Base-by-base conservation (phyloP, 2,797 vertebrate species). In the Amniataba percoides region DNA sequence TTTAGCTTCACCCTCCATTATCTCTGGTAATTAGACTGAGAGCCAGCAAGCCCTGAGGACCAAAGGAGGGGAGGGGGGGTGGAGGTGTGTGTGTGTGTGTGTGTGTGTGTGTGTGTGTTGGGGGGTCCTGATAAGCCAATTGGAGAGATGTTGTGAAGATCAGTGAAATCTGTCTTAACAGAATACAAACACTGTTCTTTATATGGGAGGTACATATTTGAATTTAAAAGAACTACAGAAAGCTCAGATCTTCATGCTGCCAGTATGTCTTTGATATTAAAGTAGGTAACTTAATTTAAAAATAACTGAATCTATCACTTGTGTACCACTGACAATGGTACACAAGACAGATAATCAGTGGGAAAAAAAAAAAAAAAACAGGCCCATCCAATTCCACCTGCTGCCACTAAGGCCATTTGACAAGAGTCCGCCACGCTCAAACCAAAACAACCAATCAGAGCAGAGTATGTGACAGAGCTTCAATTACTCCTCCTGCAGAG, bases 1-100 rank as follows among this genome's bases (percentile, higher is more conserved):
- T 93, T 93, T 92, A 90, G 87, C 85, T 91, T 94, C 91, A 93
- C 88, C 92, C 91, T 93, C 92, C 92, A 93, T 94, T 94, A 93
- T 93, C 93, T 93, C 90, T 88, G 85, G 81, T 94, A 94, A 94
- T 94, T 93, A 93, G 90, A 90, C 88, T 87, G 87, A 92, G 87
- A 88, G 85, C 83, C 82, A 82, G 81, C 73, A 73, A 80, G 85
- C 92, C 89, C 90, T 40, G 18, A 87, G 87, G 91, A 91, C 82
- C 83, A 84, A 65, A 81, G 40, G 63, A n/a, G 52, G 36, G 21
- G 21, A 10, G 21, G 56, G 15, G 2, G 27, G 3, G 27, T 31
- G 27, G 0, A 5, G 3, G 4, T 2, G 4, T 27, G 27, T 27
- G 27, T 4, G 27, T 2, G 27, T 27, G 27, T 31, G 27, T 31